Base-by-base conservation (phyloP, 2,797 vertebrate species). In the Delichon dasypus region DNA sequence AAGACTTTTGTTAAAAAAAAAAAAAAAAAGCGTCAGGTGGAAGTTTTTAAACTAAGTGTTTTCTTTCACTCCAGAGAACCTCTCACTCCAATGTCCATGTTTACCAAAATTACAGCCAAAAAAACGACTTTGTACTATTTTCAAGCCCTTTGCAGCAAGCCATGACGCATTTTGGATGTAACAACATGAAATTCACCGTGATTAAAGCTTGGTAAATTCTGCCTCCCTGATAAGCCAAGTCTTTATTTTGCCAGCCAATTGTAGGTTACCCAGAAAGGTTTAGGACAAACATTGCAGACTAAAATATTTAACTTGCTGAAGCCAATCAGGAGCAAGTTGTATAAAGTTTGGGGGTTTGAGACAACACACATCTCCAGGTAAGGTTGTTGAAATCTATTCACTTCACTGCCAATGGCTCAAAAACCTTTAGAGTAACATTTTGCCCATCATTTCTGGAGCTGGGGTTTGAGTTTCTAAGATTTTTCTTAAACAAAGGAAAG, bases 301-400 rank as follows among this genome's bases (percentile, higher is more conserved):
- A 89, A 78, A 90, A 94, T 82, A 94, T 90, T 95, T 80, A 71
- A 80, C 58, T 71, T 87, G 30, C n/a, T 61, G 32, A 93, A 93
- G 74, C 42, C 86, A 81, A 73, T 65, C 40, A 70, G 36, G 29
- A 88, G 50, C 21, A 76, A 45, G 30, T 6, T 44, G 19, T 29
- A 50, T 60, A 40, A 74, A 48, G 48, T 50, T 79, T 70, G 22
- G 11, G n/a, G 13, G 25, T 36, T 74, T 55, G 9, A 45, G 65
- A 44, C 34, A 92, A 68, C 47, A 60, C 9, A 4, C 14, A 38
- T 30, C 26, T 85, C 55, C 23, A 42, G 26, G 32, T 3, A 64
- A n/a, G 11, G 51, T 48, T 38, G 57, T 13, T 66, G 51, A 81
- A 73, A 90, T 47, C 80, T 60, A 8, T 40, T 86, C 26, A 48